Evolutionary conservation across 2,113 vertebrate species (phyloP), one percentile per base, ranked within the genome.

Genomic region (mouse (Mus musculus)): DNA sequence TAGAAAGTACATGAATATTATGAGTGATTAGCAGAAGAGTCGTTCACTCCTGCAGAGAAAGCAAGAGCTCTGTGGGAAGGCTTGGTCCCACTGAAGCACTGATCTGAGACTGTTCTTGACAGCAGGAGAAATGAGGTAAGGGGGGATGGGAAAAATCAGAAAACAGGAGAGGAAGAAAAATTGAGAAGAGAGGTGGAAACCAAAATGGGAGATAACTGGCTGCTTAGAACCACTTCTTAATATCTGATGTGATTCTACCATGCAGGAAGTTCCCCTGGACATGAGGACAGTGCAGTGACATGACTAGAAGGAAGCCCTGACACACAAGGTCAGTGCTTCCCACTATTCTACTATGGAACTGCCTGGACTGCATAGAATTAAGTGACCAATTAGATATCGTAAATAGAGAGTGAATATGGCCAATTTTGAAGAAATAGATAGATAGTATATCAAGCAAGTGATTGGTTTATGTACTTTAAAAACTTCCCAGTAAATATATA

Each of bases 1-100:
- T 76, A 71, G 69, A 71, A 95, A 85, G 52, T 54, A 22, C 33
- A 22, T 92, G 72, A 94, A 85, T 92, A 89, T 76, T 90, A 80
- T n/a, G 42, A 76, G 82, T n/a, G 88, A 85, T 92, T 71, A 92
- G 26, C 26, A 1, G 56, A 78, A 22, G 11, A 5, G 65, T 82
- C 19, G 72, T 78, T 56, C 61, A 67, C 69, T 65, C 63, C 85
- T 49, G 54, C 61, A 42, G 85, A 49, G 76, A 93, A 88, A 52
- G 36, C 71, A 65, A 87, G 78, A 92, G 49, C 90, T 67, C 52
- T 33, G 6, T 56, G 49, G 17, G 59, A 78, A 80, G n/a, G 36
- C 84, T 75, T 28, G 7, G 26, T 12, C 63, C 26, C 42, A 54
- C 7, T 20, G 61, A 72, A 12, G 12, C 91, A 28, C 46, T 82